Evolutionary conservation across 2,113 vertebrate species (phyloP).

Genomic region (Ptilorrhoa leucosticta): DNA sequence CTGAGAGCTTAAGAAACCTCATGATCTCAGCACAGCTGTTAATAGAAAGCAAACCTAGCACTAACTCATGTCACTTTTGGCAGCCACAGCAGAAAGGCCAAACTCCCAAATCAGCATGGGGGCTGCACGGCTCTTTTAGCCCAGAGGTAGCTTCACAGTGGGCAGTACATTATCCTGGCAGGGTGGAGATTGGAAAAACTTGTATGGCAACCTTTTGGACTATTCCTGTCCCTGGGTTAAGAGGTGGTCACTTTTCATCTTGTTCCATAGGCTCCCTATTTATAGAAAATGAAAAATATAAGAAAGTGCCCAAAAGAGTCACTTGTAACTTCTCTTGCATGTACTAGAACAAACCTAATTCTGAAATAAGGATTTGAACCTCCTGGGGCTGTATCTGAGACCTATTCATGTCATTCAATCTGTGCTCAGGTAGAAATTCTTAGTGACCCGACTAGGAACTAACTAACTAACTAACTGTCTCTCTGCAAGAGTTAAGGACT

Average conservation of each 20-base stretch:
- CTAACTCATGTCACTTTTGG: conserved; percentile 54
- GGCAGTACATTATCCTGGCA: not conserved
- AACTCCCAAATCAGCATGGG: conserved; percentile 44
- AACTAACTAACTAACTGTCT: too few relatives aligned
- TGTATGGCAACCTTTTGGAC: not conserved
- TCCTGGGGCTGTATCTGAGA: not conserved
- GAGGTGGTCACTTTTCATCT: not conserved
- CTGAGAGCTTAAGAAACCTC: conserved; percentile 56
- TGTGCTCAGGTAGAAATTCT: not conserved
- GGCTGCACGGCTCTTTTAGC: conserved; percentile 24
- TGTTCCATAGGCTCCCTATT: not conserved
- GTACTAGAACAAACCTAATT: not conserved
- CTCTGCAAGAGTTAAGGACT: not conserved
- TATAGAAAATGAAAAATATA: not conserved
- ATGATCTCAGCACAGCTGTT: conserved; percentile 59
- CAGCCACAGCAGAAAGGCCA: conserved; percentile 41
- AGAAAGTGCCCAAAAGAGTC: not conserved
- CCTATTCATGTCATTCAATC: not conserved
- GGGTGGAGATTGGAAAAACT: conserved; percentile 26
- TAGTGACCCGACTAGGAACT: not conserved
- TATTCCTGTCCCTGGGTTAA: not conserved
- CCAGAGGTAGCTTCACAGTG: not conserved
- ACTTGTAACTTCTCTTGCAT: not conserved
- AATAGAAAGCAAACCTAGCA: conserved; percentile 53
- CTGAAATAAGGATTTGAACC: not conserved